Base-by-base conservation (phyloP, 2,888 invertebrate genomes). In the Ophion costatus region DNA sequence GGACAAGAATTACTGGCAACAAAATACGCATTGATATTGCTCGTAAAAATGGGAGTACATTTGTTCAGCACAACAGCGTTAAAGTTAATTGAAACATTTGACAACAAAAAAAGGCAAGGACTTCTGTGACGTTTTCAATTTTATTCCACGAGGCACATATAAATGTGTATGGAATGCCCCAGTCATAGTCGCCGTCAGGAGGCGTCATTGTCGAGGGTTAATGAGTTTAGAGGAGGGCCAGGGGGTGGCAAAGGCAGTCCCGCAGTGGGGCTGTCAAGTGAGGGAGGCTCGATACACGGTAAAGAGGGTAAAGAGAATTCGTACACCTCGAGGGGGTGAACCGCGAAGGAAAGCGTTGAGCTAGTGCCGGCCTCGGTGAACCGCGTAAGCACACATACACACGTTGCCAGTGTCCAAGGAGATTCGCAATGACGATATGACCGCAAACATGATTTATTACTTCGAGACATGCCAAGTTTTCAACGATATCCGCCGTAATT, bases 391-490 rank as follows among this genome's bases (percentile, higher is more conserved):
- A 45, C 89, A 89, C 84, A 87, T 89, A 88, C 89, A 89, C 89
- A 89, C 86, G 89, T 88, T 89, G 90, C 89, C 91, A 87, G 89
- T 84, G 87, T 83, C 86, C 87, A 88, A 89, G 90, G 88, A 89
- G 91, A 91, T 91, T 86, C 87, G 61, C 74, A 89, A 86, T 87
- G 91, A 91, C 89, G 90, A 86, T 80, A 82, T 20, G 70, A 56
- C 87, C 88, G 88, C 22, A 61, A 88, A 89, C 86, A 89, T 92
- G 92, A 92, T 92, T 92, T 91, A 92, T 90, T 89, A 87, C 83
- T 86, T 82, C 78, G 85, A 87, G 90, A 90, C 92, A 91, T 89
- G 92, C 90, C 89, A 91, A 81, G 81, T 24, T 29, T 63, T 63
- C 63, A 63, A 29, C 29, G 24, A 63, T 45, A 45, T 45, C 45